Base-by-base conservation (phyloP, 1,140 invertebrate species). In the Drosophila tsacasi region DNA sequence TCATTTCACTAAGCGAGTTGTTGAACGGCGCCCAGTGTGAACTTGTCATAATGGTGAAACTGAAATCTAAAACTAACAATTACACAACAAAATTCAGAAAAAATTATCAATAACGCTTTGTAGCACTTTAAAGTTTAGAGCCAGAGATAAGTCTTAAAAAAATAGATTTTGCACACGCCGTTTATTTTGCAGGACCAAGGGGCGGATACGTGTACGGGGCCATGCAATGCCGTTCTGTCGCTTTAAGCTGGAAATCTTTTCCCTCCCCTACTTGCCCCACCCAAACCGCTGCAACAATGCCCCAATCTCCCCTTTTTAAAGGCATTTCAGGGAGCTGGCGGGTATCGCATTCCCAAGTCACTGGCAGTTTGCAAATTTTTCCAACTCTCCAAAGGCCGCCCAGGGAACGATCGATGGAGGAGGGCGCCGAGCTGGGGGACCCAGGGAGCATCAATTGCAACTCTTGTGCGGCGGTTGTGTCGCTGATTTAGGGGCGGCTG, bases 391-490 rank as follows among this genome's bases (percentile, higher is more conserved):
- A 37, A 30, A 12, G 72, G 58, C 35, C n/a, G 50, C n/a, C 25
- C 49, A 21, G 40, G 15, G 17, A 46, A 32, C 19, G 13, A n/a
- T 35, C 21, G 21, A 27, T 23, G 59, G 37, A 19, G 23, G 12
- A 19, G 37, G 25, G 23, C 12, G 2, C 17, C 15, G 39, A 37
- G 27, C 40, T 5, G 32, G 23, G 30, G 46, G 17, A 3, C 37
- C 40, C 25, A 65, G 69, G 80, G 65, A 75, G 76, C 61, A 78
- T 72, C 76, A 79, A 72, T 78, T 81, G 73, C 52, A 85, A 78
- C 69, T 71, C 54, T 63, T 76, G 58, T 60, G 63, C 44, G 55
- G 62, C 71, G 58, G 40, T 62, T 74, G 68, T 76, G 76, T 68
- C 63, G 46, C 60, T 72, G 83, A 86, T 86, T 86, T 75, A 60